These are phyloP conservation scores for Rhipidura dahli DNA, from an alignment of 2,113 vertebrate species.

Conservation along the genomic window DNA sequence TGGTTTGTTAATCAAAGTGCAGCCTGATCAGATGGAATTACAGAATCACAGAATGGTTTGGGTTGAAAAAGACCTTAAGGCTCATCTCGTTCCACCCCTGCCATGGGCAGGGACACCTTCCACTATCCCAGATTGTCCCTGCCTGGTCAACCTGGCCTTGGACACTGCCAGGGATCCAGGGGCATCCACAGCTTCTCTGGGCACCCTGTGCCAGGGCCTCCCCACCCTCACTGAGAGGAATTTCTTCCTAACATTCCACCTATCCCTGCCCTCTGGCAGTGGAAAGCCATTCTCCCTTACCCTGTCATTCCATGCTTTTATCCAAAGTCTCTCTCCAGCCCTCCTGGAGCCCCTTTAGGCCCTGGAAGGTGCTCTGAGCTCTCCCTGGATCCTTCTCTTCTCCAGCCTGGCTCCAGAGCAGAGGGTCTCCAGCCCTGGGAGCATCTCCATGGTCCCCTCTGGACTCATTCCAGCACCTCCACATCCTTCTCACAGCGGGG, in stretches of 20 bases:
- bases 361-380: rapidly evolving
- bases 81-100: rapidly evolving
- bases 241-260: rapidly evolving
- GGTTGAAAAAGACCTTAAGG: background rate
- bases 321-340: background rate
- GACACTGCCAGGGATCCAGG: background rate
- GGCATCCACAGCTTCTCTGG: background rate
- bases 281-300: background rate
- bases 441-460: rapidly evolving
- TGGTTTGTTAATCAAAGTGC: background rate
- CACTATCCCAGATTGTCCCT: background rate
- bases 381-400: background rate
- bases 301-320: background rate
- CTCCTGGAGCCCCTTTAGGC: background rate
- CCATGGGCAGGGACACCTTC: background rate
- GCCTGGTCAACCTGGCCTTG: background rate
- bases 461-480: background rate
- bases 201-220: background rate
- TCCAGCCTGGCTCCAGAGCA: background rate
- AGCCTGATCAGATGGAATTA: background rate
- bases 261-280: rapidly evolving
- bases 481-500: rapidly evolving
- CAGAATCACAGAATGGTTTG: background rate
- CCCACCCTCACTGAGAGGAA: rapidly evolving
- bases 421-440: background rate